Evolutionary conservation across 1,140 invertebrate genomes (phyloP), one percentile per base, ranked within the genome.

Genomic region (Popillia japonica): DNA sequence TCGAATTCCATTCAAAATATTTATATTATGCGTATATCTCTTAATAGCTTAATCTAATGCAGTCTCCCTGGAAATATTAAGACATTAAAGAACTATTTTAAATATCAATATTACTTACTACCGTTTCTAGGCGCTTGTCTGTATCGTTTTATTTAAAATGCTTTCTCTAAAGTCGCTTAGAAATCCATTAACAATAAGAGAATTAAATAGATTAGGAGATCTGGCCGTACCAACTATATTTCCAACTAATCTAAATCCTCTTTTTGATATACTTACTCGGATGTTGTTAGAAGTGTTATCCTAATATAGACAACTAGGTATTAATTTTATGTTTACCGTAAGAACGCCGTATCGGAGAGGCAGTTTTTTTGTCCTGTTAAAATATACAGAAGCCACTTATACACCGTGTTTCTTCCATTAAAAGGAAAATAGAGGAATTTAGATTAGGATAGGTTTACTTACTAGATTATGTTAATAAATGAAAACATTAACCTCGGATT

Each of bases 131-230:
- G 44, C 17, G 44, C 11, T 14, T 14, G 44, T n/a, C 11, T 48
- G n/a, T 48, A 48, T 48, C 44, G 44, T 48, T 48, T 48, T n/a
- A 48, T 48, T 48, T 48, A 48, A 48, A 48, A 48, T n/a, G n/a
- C n/a, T n/a, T n/a, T n/a, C 44, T 14, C 44, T 10, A 64, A 64
- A 64, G 17, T 64, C 61, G 61, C 61, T 64, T 64, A 64, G 17
- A 64, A 64, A 17, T 64, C 61, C 61, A 64, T 64, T 64, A 64
- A 64, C 61, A 64, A 64, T 64, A 64, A 64, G 17, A 22, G 61
- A 64, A 64, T 64, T 64, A 64, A 64, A 64, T 9, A 20, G 61
- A 64, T 64, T 11, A 14, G 11, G 8, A 42, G 11, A 14, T n/a
- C 11, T 14, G 11, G 11, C 0, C 44, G 44, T 11, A 48, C 44